phyloP scores from a whole-genome alignment of 1,140 invertebrate species.

The Chymomyza costata region DNA sequence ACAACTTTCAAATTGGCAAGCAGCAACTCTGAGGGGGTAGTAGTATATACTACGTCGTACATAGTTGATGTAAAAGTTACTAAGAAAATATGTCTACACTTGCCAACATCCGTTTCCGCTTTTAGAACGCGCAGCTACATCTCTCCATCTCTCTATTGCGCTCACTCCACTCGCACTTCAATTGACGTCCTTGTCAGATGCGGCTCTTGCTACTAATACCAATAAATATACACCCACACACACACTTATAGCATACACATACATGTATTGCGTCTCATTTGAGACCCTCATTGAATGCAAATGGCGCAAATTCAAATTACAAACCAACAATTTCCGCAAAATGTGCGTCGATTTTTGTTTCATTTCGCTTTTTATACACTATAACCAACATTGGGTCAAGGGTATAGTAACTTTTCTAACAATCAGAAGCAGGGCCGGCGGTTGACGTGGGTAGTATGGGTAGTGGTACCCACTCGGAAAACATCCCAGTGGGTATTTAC shows the following conservation, averaged over 20 bases:
- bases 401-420: too few relatives aligned
- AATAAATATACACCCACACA: slow-evolving; percentile 38
- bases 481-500: too few relatives aligned
- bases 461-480: too few relatives aligned
- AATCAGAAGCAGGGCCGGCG: too few relatives aligned
- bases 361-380: slow-evolving; percentile 1
- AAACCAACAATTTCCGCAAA: slow-evolving; percentile 58
- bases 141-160: too few relatives aligned
- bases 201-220: slow-evolving; percentile 42
- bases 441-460: too few relatives aligned
- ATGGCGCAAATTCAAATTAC: slow-evolving; percentile 54
- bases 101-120: slow-evolving; percentile 61
- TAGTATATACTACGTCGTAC: too few relatives aligned
- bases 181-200: slow-evolving; percentile 32
- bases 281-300: slow-evolving; percentile 43
- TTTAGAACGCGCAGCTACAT: slow-evolving; percentile 14
- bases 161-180: too few relatives aligned
- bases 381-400: too few relatives aligned
- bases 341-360: slow-evolving; percentile 38
- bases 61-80: slow-evolving; percentile 36
- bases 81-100: slow-evolving; percentile 64
- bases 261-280: slow-evolving; percentile 45
- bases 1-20: slow-evolving; percentile 46
- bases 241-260: slow-evolving; percentile 1
- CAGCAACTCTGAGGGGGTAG: not conserved